phyloP scores from a whole-genome alignment of 2,113 vertebrate species.

The Nesospiza acunhae region DNA sequence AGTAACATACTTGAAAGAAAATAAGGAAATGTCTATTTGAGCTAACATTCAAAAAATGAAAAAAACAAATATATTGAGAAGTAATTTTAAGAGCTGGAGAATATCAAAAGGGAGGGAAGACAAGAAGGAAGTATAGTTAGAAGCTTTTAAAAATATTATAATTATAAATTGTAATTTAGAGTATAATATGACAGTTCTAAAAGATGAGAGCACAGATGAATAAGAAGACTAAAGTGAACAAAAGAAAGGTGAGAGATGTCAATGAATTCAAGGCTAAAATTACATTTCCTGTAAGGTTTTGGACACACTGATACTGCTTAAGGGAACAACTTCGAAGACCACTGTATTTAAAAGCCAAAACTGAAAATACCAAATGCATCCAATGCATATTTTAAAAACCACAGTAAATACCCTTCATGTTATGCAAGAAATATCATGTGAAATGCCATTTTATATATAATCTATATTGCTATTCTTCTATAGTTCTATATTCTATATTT shows the following conservation, averaged over 20 bases:
- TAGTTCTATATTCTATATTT: background rate
- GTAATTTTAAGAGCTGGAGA: background rate
- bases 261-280: conserved; percentile 40
- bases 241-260: background rate
- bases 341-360: background rate
- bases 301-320: background rate
- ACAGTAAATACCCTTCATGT: background rate
- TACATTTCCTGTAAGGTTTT: background rate
- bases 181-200: background rate
- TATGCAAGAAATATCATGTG: background rate
- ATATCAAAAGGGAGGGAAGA: background rate
- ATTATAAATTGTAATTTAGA: background rate
- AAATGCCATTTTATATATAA: background rate
- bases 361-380: background rate
- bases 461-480: background rate
- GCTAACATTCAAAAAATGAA: background rate
- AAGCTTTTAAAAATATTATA: background rate
- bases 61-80: background rate
- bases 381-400: background rate
- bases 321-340: background rate
- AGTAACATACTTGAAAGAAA: background rate
- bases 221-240: conserved; percentile 22
- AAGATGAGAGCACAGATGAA: background rate
- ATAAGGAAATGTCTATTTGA: background rate
- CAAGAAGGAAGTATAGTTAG: background rate